These are phyloP conservation scores for Microplitis manilae DNA, from an alignment of 2,888 invertebrate species.

Conservation along the genomic window DNA sequence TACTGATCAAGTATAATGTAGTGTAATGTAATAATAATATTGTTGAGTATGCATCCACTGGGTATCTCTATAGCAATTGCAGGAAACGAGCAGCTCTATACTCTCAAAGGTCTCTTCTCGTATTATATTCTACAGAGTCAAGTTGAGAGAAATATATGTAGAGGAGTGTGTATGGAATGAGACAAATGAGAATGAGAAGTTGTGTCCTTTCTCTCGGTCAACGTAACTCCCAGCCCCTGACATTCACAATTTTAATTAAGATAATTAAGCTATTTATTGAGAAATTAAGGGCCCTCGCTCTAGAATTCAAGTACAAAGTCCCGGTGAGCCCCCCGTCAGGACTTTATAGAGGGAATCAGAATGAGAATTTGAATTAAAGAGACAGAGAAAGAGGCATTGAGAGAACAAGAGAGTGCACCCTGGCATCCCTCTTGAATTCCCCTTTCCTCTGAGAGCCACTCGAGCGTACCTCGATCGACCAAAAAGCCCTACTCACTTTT, in stretches of 20 bases:
- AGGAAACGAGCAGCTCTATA: constrained; percentile 51
- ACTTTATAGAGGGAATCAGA: constrained; percentile 30
- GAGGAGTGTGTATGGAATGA: constrained; percentile 23
- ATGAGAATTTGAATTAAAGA: constrained; percentile 26
- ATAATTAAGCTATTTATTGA: constrained; percentile 62
- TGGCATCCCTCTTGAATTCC: constrained; percentile 46
- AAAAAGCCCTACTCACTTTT: constrained; percentile 33
- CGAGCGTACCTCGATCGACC: constrained; percentile 38
- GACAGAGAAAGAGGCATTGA: neutral
- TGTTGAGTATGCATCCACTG: constrained; percentile 23
- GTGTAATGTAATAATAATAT: constrained; percentile 30
- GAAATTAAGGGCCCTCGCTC: constrained; percentile 49
- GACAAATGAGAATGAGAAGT: constrained; percentile 20
- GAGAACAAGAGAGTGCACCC: constrained; percentile 28
- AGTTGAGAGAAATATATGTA: constrained; percentile 29
- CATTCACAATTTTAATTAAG: constrained; percentile 60
- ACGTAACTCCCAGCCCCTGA: constrained; percentile 43
- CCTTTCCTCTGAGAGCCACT: constrained; percentile 41
- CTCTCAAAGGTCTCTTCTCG: constrained; percentile 11
- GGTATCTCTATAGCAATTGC: constrained; percentile 30
- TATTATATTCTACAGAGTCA: constrained; percentile 26
- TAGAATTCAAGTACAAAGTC: constrained; percentile 48
- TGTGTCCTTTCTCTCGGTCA: constrained; percentile 36
- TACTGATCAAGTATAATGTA: constrained; percentile 9
- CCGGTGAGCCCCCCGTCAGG: neutral